Evolutionary conservation across 2,113 vertebrate species (phyloP), one percentile per base, ranked within the genome.

Genomic region (Pterocles orientalis): DNA sequence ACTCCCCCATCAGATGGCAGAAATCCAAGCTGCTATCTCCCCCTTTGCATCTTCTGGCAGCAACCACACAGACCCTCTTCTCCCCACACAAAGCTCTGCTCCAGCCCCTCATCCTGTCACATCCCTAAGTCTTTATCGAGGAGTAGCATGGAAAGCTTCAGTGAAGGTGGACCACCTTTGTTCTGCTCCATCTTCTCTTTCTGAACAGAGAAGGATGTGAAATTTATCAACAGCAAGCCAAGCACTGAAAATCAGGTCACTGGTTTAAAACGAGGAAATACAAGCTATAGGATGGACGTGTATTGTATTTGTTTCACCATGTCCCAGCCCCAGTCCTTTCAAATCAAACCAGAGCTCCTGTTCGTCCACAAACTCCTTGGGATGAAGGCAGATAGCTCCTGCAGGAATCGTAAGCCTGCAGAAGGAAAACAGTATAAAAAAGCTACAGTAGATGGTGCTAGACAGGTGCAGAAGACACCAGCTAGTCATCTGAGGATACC

Each of bases 391-490:
- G 91, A 12, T 82, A 95, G 91, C 13, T 82, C 71, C 64, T 26
- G 68, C 87, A 91, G 73, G 68, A 88, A 77, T 71, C 12, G 6
- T 26, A 72, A 75, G 20, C 60, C 64, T 20, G 76, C 10, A 18
- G 29, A n/a, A 53, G 31, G 31, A 65, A 7, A 50, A 80, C 94
- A 95, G 26, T 96, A 61, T 91, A 76, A n/a, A 58, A 66, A 89
- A 95, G 95, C 88, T 61, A 88, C 98, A 92, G 97, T 98, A 98
- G 98, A 97, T 98, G 98, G 98, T 97, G 98, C 97, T 98, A 98
- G 96, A 95, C 45, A 88, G 97, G 97, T 97, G 60, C 94, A 88
- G 97, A 98, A 98, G 94, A 95, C 72, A 73, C 29, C 65, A 82
- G 48, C 34, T 82, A 91, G 69, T 84, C 95, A 97, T 95, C 60